Base-by-base conservation (phyloP, 37 sponge, comb jelly and placozoan genomes). In the Geodia barretti region DNA sequence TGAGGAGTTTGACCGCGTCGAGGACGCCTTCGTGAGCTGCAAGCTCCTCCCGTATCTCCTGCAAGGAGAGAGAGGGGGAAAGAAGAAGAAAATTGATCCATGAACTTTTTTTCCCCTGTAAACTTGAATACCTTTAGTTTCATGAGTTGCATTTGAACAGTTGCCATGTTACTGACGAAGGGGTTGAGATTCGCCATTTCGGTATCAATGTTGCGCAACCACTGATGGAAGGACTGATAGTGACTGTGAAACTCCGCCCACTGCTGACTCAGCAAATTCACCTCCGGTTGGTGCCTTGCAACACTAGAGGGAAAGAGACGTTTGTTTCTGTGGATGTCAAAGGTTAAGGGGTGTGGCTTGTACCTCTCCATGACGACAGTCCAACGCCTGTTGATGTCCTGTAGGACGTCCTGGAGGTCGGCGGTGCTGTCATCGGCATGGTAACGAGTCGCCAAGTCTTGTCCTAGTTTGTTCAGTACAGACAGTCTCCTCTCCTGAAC, bases 141-240 rank as follows among this genome's bases (percentile, higher is more conserved):
- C 63, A 70, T 78, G 32, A 84, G 75, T 47, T 84, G 84, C 2
- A 24, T 35, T 38, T 36, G 63, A 26, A 90, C 75, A 34, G 68
- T 63, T n/a, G 34, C 63, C 68, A 81, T 81, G 82, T 79, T 63
- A 1, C 26, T 62, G 26, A 80, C 39, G 41, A 69, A 81, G 9
- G 86, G 76, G 38, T 81, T 90, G 42, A 90, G 70, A 73, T 85
- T 85, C 64, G 86, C 79, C 79, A 84, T 76, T 25, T 84, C 80
- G 2, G 33, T 29, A 31, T 85, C 70, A 35, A 80, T 32, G 32
- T 62, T 68, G 24, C 31, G 39, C 14, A 74, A 39, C 40, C 75
- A 82, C 30, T 75, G 70, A 24, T 73, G 67, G n/a, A 85, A 76
- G 23, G 41, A 33, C 28, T 70, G 65, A 77, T 79, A 90, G 34